These are phyloP conservation scores for Alces alces DNA, from an alignment of 2,113 vertebrate species.

Conservation along the genomic window DNA sequence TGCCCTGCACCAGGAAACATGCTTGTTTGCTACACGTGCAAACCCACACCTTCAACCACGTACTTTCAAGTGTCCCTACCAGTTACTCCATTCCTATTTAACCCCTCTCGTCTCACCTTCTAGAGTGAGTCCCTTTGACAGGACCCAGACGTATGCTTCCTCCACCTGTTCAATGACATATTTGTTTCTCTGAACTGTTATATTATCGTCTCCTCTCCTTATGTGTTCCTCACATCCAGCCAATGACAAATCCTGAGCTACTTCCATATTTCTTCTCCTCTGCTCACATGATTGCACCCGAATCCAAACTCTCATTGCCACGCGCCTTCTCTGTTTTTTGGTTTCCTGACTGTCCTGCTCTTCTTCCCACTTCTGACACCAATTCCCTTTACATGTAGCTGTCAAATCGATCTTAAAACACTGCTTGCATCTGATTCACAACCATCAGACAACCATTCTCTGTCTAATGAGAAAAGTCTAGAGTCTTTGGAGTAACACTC, in stretches of 20 bases:
- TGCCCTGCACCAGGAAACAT: not conserved
- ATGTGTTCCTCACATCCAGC: not conserved
- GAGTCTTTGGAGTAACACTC: not conserved
- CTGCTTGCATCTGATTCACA: not conserved
- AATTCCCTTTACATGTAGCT: not conserved
- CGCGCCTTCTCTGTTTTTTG: not conserved
- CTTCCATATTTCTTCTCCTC: not conserved
- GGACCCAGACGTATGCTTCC: not conserved
- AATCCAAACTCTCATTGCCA: not conserved
- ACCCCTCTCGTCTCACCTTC: not conserved
- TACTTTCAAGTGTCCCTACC: not conserved
- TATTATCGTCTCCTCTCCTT: not conserved
- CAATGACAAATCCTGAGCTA: not conserved
- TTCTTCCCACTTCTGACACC: not conserved
- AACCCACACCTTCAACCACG: not conserved
- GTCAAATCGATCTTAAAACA: not conserved
- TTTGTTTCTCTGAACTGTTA: not conserved
- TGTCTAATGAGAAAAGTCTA: not conserved
- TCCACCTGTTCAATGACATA: not conserved
- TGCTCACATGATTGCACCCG: not conserved
- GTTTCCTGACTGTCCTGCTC: not conserved
- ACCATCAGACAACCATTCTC: not conserved
- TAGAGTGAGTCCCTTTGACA: not conserved
- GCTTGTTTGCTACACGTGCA: fast-evolving
- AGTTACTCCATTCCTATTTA: not conserved